Evolutionary conservation across 2,888 invertebrate genomes (phyloP), one percentile per base, ranked within the genome.

Genomic region (Polia nebulosa): DNA sequence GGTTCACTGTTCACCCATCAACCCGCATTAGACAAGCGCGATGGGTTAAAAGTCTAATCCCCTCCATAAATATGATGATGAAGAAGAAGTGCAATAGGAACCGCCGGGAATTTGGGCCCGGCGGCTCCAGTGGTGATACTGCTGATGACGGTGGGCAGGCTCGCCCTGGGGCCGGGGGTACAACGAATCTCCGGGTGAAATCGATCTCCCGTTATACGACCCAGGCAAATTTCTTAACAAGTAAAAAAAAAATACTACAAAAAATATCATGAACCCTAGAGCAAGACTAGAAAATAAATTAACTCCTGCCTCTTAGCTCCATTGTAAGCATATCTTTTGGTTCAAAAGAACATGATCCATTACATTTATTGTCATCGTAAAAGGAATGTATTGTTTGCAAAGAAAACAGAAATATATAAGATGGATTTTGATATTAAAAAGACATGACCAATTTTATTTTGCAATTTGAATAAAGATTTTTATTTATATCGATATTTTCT

Each of bases 361-460:
- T 57, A 49, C n/a, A 27, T 64, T 64, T 45, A 76, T 39, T 64
- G 22, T 39, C 15, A 58, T 29, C 25, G 4, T 55, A 55, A 64
- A 70, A 65, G 15, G 0, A 22, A 71, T 53, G 20, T 17, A 27
- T 53, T 53, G 44, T 51, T 51, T 20, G n/a, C 20, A 52, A 60
- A 60, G 39, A 57, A 73, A 61, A 53, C 17, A 55, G 8, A 15
- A 32, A 58, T 36, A 45, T 34, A 32, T 57, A 68, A 60, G 22
- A 39, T 27, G 34, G 20, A 51, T 32, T 9, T 32, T 11, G 6
- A 11, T 41, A 47, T 39, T 57, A n/a, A 41, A 49, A 49, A 66
- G 9, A 45, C 4, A 44, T 51, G 11, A 41, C 36, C 20, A 39
- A 5, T 17, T 17, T 5, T 39, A 39, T 17, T 44, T 61, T 51